A percentile compares a stretch with the other conserved stretches of the same genome.
phyloP scores from a whole-genome alignment of 2,113 vertebrate genomes.

The Petromus typicus region DNA sequence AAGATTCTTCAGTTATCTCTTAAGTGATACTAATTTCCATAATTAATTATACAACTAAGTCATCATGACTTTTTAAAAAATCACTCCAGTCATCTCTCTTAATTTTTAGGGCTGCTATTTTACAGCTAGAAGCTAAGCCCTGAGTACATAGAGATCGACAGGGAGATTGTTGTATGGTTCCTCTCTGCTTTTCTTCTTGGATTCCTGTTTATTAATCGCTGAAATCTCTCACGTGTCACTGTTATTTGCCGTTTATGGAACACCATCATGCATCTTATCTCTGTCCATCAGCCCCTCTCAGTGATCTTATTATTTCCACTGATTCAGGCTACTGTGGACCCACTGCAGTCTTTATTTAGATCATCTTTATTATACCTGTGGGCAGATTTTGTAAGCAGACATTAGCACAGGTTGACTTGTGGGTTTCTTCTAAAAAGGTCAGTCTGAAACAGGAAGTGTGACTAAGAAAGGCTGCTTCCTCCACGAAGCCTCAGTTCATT shows the following conservation, averaged over 20 bases:
- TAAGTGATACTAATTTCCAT: neutral
- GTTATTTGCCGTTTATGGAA: neutral
- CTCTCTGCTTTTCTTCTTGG: neutral
- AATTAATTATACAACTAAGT: constrained; percentile 32
- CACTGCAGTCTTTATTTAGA: constrained; percentile 60
- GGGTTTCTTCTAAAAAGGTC: constrained; percentile 80
- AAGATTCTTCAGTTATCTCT: neutral
- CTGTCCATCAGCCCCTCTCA: constrained; percentile 4
- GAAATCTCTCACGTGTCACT: neutral
- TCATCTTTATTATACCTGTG: constrained; percentile 71
- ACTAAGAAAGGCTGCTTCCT: constrained; percentile 78
- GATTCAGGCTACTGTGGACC: constrained; percentile 51
- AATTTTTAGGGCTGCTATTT: neutral
- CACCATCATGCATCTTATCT: constrained; percentile 50
- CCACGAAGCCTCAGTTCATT: constrained; percentile 69
- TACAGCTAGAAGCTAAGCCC: neutral
- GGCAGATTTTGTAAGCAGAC: constrained; percentile 68
- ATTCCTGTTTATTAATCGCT: neutral
- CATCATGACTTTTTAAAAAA: constrained; percentile 43
- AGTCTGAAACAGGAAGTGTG: constrained; percentile 80
- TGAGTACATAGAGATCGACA: neutral
- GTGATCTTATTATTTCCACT: constrained; percentile 69
- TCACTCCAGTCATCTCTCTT: constrained; percentile 24
- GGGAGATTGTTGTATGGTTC: accelerated
- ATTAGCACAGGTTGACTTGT: constrained; percentile 65